Evolutionary conservation across 2,888 invertebrate genomes (phyloP), one percentile per base, ranked within the genome.

Genomic region (Ceramica pisi): DNA sequence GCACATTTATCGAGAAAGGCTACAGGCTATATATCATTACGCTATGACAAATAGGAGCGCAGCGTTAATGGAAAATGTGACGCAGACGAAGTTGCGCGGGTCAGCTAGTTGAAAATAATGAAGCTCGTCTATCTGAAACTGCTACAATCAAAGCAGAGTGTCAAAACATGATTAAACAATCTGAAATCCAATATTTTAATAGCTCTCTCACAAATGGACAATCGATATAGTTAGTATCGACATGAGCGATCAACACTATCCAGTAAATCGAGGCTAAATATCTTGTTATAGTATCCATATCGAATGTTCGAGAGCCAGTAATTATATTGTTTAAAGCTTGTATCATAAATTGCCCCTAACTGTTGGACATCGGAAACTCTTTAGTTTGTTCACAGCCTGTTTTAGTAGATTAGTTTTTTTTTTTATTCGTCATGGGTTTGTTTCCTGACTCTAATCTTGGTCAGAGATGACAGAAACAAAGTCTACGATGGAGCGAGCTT

Each of bases 301-400:
- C 41, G 23, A 67, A 57, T 73, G 16, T 44, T 74, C 14, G 6
- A 63, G 21, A 65, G 44, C 23, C 19, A 16, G 21, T 74, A 44
- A 76, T 67, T 59, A 44, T 75, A 63, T 59, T 50, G 41, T 21
- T 65, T 56, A 41, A 50, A 50, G 23, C 16, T 31, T 23, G 21
- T 12, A 78, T 41, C 46, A 57, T 75, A 59, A 78, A 78, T 78
- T 62, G 31, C 12, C 6, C 10, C 1, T 44, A 69, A 69, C 31
- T 77, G 2, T 48, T 41, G 21, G 59, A 55, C 0, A 77, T 50
- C 48, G 14, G 69, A 68, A 53, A 76, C 21, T 1, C 2, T 76
- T 23, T 1, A 12, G 38, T 73, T n/a, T n/a, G 31, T 23, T 12
- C n/a, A 4, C 14, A 46, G 12, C 46, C 19, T 26, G 44, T 26